Evolutionary conservation across 2,888 invertebrate genomes (phyloP).

Genomic region (Oeneis ivallda): DNA sequence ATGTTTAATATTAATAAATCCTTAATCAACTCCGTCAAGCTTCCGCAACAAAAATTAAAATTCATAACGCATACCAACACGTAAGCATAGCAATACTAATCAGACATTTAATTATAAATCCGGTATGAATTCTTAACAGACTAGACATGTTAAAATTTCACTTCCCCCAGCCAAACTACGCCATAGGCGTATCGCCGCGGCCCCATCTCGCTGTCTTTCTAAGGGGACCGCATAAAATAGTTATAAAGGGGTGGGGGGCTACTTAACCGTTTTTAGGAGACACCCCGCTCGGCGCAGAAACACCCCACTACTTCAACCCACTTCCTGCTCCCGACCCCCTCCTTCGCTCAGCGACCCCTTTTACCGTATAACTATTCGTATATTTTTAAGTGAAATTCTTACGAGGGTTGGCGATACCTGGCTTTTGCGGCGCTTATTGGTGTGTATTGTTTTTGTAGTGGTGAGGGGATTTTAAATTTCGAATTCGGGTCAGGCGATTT

Average conservation of each 20-base stretch:
- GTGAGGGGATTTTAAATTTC: slow-evolving; percentile 62
- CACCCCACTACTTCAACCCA: slow-evolving; percentile 72
- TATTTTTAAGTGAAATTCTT: slow-evolving; percentile 79
- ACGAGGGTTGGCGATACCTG: slow-evolving; percentile 78
- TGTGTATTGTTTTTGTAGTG: slow-evolving; percentile 64
- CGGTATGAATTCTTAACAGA: slow-evolving; percentile 78
- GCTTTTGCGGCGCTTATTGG: slow-evolving; percentile 67
- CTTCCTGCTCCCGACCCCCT: slow-evolving; percentile 68
- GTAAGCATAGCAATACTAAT: slow-evolving; percentile 70
- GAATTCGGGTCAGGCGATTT: slow-evolving; percentile 76
- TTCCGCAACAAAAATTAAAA: slow-evolving; percentile 47
- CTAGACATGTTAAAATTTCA: slow-evolving; percentile 80
- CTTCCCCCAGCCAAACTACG: slow-evolving; percentile 68
- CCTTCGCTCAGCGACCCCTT: slow-evolving; percentile 51
- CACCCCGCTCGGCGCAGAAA: slow-evolving; percentile 74
- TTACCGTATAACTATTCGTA: slow-evolving; percentile 71
- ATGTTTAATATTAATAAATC: background rate
- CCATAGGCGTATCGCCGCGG: slow-evolving; percentile 70
- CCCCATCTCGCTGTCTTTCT: slow-evolving; percentile 80
- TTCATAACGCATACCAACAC: slow-evolving; percentile 38
- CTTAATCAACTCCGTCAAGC: slow-evolving; percentile 37
- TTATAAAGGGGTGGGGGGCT: slow-evolving; percentile 79
- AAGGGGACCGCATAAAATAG: slow-evolving; percentile 82
- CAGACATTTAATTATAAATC: slow-evolving; percentile 79
- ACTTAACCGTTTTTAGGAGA: slow-evolving; percentile 82